Base-by-base conservation (phyloP, 2,113 vertebrate genomes). In the Abramis brama region DNA sequence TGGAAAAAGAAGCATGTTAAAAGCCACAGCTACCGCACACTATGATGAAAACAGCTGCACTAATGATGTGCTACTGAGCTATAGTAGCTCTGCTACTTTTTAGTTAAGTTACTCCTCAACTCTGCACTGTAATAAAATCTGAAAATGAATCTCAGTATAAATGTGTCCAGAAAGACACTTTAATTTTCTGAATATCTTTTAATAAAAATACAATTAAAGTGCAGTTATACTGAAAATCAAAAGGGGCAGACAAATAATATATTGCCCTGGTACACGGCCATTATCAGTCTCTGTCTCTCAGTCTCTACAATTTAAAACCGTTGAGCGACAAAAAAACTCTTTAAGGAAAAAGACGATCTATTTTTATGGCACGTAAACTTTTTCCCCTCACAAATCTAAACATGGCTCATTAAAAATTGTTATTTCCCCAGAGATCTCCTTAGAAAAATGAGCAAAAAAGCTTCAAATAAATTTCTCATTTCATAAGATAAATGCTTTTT, bases 321-420 rank as follows among this genome's bases (percentile, higher is more conserved):
- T 19, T 84, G 59, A 36, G 55, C 62, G 66, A 79, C 57, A 15
- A 62, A 75, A 66, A 78, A 66, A 85, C 57, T 30, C 45, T 85
- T 70, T 82, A 30, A 80, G 82, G 85, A 83, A 57, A 27, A 79
- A 80, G 60, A 52, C 27, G 30, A 25, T 85, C 68, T 89, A 87
- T 82, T 88, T 88, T 90, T 85, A 87, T 80, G 71, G 47, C 64
- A 50, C 23, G 19, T 52, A 55, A 68, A 71, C 57, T 50, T 76
- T 87, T 66, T 86, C 79, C 39, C 15, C 64, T 71, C 75, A 39
- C 66, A 70, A 79, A 83, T 81, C 60, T 79, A 75, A 86, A 88
- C 80, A 86, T 64, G 85, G 59, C 78, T 90, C 85, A 88, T 90
- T 90, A 88, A 86, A 87, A 64, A 59, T 50, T 70, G 85, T 85